Evolutionary conservation across 2,888 invertebrate genomes (phyloP), one percentile per base, ranked within the genome.

Genomic region (Melieria omissa): DNA sequence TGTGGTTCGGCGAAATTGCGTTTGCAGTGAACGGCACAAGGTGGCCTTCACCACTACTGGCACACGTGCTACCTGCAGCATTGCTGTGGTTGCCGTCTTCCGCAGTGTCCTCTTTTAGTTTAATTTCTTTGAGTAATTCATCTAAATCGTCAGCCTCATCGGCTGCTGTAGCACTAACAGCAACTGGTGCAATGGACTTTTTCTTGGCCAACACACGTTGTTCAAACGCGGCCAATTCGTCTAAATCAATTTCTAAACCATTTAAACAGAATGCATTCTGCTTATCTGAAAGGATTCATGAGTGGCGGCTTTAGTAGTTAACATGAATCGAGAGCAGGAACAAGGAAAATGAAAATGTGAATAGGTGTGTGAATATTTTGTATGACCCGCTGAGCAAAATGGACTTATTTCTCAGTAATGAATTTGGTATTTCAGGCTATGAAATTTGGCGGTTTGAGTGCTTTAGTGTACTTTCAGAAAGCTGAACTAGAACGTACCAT

Each of bases 191-290:
- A 29, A 29, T 29, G 29, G 29, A 73, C 69, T 73, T 73, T 75
- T 80, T 83, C 74, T 86, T 85, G 63, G 83, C 83, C 76, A 83
- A 80, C 10, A 87, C 77, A 65, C 82, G 83, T 72, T 83, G 81
- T 79, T 87, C 87, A 80, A 86, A 82, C 69, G 78, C 80, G 75
- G 84, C 86, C 78, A 87, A 84, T 77, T 87, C 87, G 77, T 84
- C 84, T 83, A 87, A 85, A 85, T 87, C 86, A 80, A 87, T 84
- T 82, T 87, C 87, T 82, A 87, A 82, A 72, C 87, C 87, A 81
- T 87, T 87, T 77, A 86, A 81, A 80, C 82, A 84, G 81, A 87
- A 86, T 67, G 81, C 85, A 79, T 78, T 83, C 79, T 81, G 81
- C 76, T 81, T 80, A 79, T 82, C 86, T 86, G 86, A 83, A 86